Base-by-base conservation (phyloP, 2,113 vertebrate species). In the Cichladusa arquata region DNA sequence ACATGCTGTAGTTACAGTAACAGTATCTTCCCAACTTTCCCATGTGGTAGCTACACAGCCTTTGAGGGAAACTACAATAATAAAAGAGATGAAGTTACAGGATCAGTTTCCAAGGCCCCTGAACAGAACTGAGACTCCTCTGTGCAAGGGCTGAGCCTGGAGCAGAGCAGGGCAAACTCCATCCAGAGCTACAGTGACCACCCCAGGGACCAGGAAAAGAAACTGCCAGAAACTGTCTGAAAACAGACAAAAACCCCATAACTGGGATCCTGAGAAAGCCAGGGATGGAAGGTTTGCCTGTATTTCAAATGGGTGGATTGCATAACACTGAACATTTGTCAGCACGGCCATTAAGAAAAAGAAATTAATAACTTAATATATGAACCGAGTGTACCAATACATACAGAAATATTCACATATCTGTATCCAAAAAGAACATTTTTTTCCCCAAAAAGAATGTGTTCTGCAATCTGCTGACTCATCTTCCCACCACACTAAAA, bases 61-160 rank as follows among this genome's bases (percentile, higher is more conserved):
- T 73, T 19, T 33, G 47, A 71, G 83, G 85, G 51, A 94, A 61
- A 14, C 33, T 5, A 65, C 72, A 53, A 71, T 12, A 89, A 60
- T 23, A 69, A 71, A 86, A 50, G 26, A 72, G 87, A 67, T 88
- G 29, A 96, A 92, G 85, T 84, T 86, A 94, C 40, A 83, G 36
- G 34, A 81, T 42, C 28, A 2, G 42, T 40, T 81, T 90, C 34
- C 79, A 88, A 33, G 42, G 44, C 28, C 9, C 56, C 8, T 38
- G 38, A 48, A 58, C 36, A 44, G 81, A 82, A 90, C 0, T 12
- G 29, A 88, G 44, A 36, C 3, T 22, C 26, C 34, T 69, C 42
- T 4, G 19, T 22, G 48, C 76, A 67, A 47, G 65, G 87, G 66
- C 54, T 19, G 45, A 91, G 74, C 45, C 26, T 4, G 6, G 28